Evolutionary conservation across 64 coral and sea anemone species (phyloP).

Genomic region (Trachythela sp.): DNA sequence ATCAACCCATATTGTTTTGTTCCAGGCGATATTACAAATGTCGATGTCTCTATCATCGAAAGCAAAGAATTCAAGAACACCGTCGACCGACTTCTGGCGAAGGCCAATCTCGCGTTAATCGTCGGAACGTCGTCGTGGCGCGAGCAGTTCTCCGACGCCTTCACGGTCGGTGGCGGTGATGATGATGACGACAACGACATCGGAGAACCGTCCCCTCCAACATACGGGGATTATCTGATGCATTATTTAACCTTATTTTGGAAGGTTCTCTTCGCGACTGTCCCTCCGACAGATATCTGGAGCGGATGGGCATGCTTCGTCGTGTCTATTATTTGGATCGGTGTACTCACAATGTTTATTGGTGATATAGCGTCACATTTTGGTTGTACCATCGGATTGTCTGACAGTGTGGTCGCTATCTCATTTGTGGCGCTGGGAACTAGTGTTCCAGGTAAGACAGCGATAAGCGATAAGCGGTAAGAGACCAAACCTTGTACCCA

Average conservation of each 20-base stretch:
- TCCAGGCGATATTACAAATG: conserved; percentile 51
- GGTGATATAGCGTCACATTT: conserved; percentile 96
- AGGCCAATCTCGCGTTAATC: conserved; percentile 87
- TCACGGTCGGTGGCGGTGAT: conserved; percentile 88
- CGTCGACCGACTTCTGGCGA: conserved; percentile 82
- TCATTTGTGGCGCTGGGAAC: conserved; percentile 99
- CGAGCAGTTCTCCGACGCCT: conserved; percentile 92
- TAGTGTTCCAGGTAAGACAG: conserved; percentile 82
- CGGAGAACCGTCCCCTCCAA: conserved; percentile 68
- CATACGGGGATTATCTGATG: conserved; percentile 98
- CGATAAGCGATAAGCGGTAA: no score
- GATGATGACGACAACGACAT: conserved; percentile 63
- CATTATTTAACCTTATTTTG: conserved; percentile 97
- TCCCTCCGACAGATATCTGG: conserved; percentile 95
- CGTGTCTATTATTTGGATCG: conserved; percentile 88
- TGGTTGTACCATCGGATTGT: conserved; percentile 89
- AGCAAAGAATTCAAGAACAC: conserved; percentile 99
- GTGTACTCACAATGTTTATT: conserved; percentile 84
- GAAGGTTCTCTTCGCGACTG: conserved; percentile 87
- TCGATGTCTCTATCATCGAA: conserved; percentile 78
- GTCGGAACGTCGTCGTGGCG: conserved; percentile 96
- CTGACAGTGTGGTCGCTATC: conserved; percentile 95
- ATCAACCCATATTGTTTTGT: background rate
- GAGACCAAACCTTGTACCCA: no score
- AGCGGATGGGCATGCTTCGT: conserved; percentile 96